These are phyloP conservation scores for Panulirus ornatus DNA, from an alignment of 1,140 invertebrate species.

Conservation along the genomic window DNA sequence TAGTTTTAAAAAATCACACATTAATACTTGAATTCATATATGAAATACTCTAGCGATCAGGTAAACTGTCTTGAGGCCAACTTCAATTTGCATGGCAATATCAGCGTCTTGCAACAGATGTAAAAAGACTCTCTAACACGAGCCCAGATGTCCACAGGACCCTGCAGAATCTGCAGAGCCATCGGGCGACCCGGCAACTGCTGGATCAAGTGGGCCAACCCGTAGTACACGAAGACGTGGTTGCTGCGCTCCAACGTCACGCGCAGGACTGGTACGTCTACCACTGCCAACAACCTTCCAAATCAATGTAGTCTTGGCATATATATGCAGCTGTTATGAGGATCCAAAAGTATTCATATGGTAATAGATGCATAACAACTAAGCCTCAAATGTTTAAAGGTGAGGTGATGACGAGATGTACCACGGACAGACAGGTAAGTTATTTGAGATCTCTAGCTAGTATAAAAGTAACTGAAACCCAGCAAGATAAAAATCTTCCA, in stretches of 20 bases:
- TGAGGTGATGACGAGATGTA: too few species aligned
- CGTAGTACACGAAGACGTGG: not conserved
- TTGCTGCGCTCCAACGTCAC: slow-evolving; percentile 19
- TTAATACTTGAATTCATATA: not conserved
- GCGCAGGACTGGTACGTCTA: slow-evolving; percentile 14
- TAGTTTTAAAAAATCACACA: not conserved
- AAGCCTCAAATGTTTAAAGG: not conserved
- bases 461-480: too few species aligned
- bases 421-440: too few species aligned
- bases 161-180: not conserved
- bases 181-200: slow-evolving; percentile 22
- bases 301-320: too few species aligned
- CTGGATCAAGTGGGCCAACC: slow-evolving; percentile 50
- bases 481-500: too few species aligned
- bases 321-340: too few species aligned
- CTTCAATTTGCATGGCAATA: not conserved
- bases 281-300: too few species aligned
- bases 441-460: too few species aligned
- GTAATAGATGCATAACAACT: too few species aligned
- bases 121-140: not conserved
- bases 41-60: not conserved
- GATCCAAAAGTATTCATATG: too few species aligned
- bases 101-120: not conserved
- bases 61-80: not conserved
- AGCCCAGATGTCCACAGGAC: not conserved